Evolutionary conservation across 2,797 vertebrate species (phyloP).

Genomic region (Acanthis flammea): DNA sequence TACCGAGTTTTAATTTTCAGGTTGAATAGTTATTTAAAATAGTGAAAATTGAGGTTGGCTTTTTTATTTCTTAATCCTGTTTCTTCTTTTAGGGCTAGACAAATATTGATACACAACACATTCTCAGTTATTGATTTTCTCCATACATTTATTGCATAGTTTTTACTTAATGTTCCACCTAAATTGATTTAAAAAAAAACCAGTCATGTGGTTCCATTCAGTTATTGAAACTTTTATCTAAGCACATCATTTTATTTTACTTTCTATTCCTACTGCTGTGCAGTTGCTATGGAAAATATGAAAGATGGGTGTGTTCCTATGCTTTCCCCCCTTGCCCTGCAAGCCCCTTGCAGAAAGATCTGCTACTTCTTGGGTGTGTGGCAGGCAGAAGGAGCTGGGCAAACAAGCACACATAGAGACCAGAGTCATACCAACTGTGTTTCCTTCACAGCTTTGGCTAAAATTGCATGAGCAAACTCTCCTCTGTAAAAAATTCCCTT

Average conservation of each 20-base stretch:
- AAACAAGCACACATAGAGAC: neutral
- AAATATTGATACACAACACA: conserved; percentile 63
- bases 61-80: conserved; percentile 70
- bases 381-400: neutral
- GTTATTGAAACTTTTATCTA: conserved; percentile 47
- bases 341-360: neutral
- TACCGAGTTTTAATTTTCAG: conserved; percentile 72
- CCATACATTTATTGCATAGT: conserved; percentile 44
- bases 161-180: conserved; percentile 62
- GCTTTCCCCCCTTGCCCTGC: neutral
- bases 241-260: neutral
- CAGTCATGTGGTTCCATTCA: neutral
- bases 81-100: conserved; percentile 60
- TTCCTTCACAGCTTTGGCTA: neutral
- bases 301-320: neutral
- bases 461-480: neutral
- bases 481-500: neutral
- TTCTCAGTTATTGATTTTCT: conserved; percentile 62
- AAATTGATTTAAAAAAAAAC: neutral
- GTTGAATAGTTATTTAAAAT: conserved; percentile 71
- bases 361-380: neutral
- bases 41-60: conserved; percentile 65
- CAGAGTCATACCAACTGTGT: neutral
- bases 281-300: conserved; percentile 40
- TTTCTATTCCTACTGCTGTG: conserved; percentile 3